Evolutionary conservation across 2,797 vertebrate genomes (phyloP), one percentile per base, ranked within the genome.

Genomic region (Ispidina picta): DNA sequence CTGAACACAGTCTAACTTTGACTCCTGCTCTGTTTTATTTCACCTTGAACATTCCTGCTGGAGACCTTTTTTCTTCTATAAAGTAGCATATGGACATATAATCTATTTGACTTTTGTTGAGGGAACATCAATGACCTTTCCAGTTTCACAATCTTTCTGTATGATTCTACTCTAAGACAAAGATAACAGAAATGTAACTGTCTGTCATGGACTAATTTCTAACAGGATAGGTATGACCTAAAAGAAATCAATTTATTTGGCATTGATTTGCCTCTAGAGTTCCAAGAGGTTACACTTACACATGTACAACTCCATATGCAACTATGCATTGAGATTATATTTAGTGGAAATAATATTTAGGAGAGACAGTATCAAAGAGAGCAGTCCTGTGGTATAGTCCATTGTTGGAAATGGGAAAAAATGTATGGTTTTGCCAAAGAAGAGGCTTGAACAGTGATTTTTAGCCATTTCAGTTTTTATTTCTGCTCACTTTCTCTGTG

Each of bases 381-480:
- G 18, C 6, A 63, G 26, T 9, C 7, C n/a, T 4, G 0, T 11
- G 10, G 5, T 21, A 6, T 60, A 31, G 19, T 9, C 31, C 23
- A 5, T 6, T 43, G 2, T 4, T 26, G 39, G 26, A 63, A 86
- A 41, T n/a, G 56, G 33, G 44, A 15, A 29, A 55, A 41, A 23
- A 7, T 13, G 33, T 8, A 37, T 21, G 54, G 2, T 21, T 80
- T 74, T 43, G n/a, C 33, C 16, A 69, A 78, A 25, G 28, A 15
- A 64, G 37, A 60, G 33, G 29, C 20, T 55, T 43, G 33, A 80
- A 52, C 4, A 41, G 20, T 20, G 28, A 26, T 44, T 25, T 56
- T 73, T 12, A 59, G 8, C 16, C 8, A 7, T 41, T 52, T n/a
- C 35, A 9, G 10, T 6, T 44, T 79, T 68, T 78, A 41, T 17